A percentile compares a stretch with the other conserved stretches of the same genome.
Conservation (phyloP, 2,888 invertebrate genomes). For the Metopia argyrocephala region DNA sequence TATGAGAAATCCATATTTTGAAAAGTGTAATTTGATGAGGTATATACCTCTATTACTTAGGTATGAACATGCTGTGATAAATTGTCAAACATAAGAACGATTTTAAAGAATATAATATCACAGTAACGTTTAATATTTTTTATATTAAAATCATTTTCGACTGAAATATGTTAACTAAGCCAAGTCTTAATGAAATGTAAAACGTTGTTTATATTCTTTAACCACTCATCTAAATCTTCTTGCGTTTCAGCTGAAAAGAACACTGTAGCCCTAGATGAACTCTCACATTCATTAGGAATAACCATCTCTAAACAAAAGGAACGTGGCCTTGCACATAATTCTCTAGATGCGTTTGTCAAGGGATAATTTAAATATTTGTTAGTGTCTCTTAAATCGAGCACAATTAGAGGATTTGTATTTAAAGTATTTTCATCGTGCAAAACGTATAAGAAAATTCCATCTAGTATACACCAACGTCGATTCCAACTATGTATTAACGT, state of each 20-base stretch:
- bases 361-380: slow-evolving; percentile 64
- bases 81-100: no score
- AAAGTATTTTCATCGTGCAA: slow-evolving; percentile 80
- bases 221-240: slow-evolving; percentile 79
- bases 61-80: no score
- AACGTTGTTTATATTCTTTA: slow-evolving; percentile 78
- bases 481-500: slow-evolving; percentile 79
- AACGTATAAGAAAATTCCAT: slow-evolving; percentile 77
- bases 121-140: no score
- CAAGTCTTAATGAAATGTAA: slow-evolving; percentile 78
- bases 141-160: no score
- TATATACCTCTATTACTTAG: no score
- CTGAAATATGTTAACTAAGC: slow-evolving; percentile 71
- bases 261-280: slow-evolving; percentile 69
- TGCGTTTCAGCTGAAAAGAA: slow-evolving; percentile 79
- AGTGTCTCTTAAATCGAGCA: slow-evolving; percentile 78
- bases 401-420: slow-evolving; percentile 73
- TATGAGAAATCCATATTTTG: no score
- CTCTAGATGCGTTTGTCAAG: slow-evolving; percentile 76
- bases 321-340: slow-evolving; percentile 79
- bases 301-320: slow-evolving; percentile 75
- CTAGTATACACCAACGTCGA: slow-evolving; percentile 80
- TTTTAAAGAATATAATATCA: no score
- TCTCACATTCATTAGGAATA: slow-evolving; percentile 67
- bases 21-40: no score